A percentile compares a stretch with the other conserved stretches of the same genome.
Conservation (phyloP, 2,888 invertebrate genomes). For the Cephus spinipes region DNA sequence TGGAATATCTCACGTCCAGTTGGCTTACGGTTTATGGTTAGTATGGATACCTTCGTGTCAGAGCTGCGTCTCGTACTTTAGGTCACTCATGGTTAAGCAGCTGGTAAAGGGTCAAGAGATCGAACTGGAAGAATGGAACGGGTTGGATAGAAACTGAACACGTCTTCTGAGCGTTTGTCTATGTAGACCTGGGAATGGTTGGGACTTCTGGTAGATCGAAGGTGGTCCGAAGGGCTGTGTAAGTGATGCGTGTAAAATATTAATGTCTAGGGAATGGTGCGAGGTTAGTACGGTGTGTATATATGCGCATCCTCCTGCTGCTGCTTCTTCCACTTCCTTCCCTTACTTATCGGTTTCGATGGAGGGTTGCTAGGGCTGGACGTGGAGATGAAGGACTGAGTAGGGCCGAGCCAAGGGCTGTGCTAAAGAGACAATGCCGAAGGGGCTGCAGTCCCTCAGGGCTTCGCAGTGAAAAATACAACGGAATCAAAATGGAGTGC, state of each 20-base stretch:
- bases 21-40: background rate
- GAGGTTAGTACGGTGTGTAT: constrained; percentile 17
- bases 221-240: constrained; percentile 52
- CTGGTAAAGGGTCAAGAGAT: background rate
- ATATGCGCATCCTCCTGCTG: constrained; percentile 14
- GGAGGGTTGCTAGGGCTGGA: constrained; percentile 36
- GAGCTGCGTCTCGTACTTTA: background rate
- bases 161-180: background rate
- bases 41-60: background rate
- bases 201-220: constrained; percentile 33
- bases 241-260: constrained; percentile 59
- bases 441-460: constrained; percentile 46
- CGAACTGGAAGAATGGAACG: background rate
- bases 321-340: constrained; percentile 35
- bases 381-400: constrained; percentile 39
- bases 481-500: constrained; percentile 15
- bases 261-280: constrained; percentile 51
- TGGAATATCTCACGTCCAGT: background rate
- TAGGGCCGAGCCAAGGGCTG: constrained; percentile 29
- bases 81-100: background rate
- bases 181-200: background rate
- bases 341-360: constrained; percentile 63
- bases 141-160: background rate
- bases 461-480: constrained; percentile 27
- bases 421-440: constrained; percentile 27